Percentiles rank a stretch among this genome's conserved stretches.
phyloP scores from a whole-genome alignment of 2,113 vertebrate genomes.

The Globicephala melas region DNA sequence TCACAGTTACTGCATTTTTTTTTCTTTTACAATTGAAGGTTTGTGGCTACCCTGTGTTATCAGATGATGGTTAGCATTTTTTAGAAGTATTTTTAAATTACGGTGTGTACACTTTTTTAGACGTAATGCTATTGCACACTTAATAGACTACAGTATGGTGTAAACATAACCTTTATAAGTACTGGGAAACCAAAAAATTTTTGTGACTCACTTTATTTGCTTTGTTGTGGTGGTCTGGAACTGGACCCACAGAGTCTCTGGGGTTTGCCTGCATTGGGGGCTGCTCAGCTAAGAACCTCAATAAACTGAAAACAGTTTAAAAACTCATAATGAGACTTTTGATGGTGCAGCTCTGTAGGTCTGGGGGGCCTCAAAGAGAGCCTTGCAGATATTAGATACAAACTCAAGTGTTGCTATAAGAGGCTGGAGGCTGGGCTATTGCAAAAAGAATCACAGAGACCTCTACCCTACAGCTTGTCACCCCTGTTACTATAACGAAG shows the following conservation, averaged over 20 bases:
- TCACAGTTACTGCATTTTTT: neutral
- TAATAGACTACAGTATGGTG: neutral
- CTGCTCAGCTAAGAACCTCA: slow-evolving; percentile 50
- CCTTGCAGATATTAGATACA: neutral
- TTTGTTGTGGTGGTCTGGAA: neutral
- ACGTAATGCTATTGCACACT: neutral
- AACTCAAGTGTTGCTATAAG: neutral
- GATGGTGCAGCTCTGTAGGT: neutral
- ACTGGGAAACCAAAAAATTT: neutral
- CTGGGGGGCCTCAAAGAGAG: neutral
- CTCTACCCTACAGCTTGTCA: neutral
- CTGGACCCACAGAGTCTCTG: neutral
- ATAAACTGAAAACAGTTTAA: slow-evolving; percentile 47
- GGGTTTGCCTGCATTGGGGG: neutral
- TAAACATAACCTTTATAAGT: neutral
- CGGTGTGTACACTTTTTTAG: neutral
- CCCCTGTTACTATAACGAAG: neutral
- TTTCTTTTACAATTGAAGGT: neutral
- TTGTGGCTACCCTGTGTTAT: neutral
- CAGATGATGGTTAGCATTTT: neutral
- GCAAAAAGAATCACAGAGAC: rapidly evolving
- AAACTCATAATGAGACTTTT: neutral
- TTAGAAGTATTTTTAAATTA: neutral
- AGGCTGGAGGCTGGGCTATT: neutral
- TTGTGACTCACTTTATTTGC: neutral